Evolutionary conservation across 2,113 vertebrate genomes (phyloP).

Genomic region (Saguinus midas): DNA sequence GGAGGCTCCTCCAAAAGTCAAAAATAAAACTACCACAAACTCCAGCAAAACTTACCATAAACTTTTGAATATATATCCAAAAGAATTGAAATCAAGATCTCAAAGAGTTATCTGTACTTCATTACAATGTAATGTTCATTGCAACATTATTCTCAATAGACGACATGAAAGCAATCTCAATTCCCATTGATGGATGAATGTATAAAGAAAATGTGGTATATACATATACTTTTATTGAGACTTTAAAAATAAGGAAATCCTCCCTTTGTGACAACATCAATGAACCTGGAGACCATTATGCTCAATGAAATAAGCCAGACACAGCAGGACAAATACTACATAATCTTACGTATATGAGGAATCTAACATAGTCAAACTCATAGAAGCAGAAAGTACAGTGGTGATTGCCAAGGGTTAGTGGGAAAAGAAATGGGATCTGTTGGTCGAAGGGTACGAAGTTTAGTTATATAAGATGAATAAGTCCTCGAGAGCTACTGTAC

Average conservation of each 20-base stretch:
- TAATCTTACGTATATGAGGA: neutral
- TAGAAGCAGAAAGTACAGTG: neutral
- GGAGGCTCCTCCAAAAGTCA: neutral
- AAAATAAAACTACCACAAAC: neutral
- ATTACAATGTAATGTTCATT: neutral
- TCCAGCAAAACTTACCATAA: neutral
- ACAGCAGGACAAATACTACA: neutral
- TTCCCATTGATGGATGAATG: fast-evolving
- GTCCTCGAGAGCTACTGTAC: neutral
- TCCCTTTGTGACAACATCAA: neutral
- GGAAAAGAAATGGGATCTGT: neutral
- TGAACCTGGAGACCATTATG: neutral
- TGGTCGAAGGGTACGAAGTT: neutral
- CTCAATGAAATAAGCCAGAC: neutral
- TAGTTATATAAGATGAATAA: neutral
- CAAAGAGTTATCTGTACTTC: neutral
- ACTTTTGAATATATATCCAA: too few relatives aligned
- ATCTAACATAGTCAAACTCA: neutral
- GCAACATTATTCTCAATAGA: neutral
- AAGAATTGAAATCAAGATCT: neutral
- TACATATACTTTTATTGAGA: neutral
- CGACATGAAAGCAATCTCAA: neutral
- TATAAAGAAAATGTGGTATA: neutral
- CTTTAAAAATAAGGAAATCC: too few relatives aligned
- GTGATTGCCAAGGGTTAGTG: neutral